Conservation (phyloP, 1,140 invertebrate species). For the Harpegnathos saltator region DNA sequence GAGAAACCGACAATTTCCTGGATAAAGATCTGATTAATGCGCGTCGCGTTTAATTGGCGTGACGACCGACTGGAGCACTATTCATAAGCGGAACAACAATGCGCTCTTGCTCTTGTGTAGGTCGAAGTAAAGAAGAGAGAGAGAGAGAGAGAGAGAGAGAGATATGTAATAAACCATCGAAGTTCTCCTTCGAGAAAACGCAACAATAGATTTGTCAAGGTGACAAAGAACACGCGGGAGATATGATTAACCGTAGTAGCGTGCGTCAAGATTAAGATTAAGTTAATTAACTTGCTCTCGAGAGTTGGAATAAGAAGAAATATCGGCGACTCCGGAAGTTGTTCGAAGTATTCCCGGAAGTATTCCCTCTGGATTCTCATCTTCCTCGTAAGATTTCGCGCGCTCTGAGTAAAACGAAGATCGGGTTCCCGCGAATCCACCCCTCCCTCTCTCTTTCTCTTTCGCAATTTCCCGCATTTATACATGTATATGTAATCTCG, state of each 20-base stretch:
- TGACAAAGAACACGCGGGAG: background rate
- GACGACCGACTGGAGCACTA: slow-evolving; percentile 25
- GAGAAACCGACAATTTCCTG: slow-evolving; percentile 29
- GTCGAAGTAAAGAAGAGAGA: slow-evolving; percentile 18
- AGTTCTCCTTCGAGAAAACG: too few relatives aligned
- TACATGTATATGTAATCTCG: too few relatives aligned
- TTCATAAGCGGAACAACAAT: slow-evolving; percentile 18
- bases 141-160: too few relatives aligned
- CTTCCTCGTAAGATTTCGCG: background rate
- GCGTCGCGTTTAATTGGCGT: slow-evolving; percentile 54
- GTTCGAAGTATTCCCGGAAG: too few relatives aligned
- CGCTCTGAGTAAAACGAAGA: background rate
- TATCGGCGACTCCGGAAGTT: background rate
- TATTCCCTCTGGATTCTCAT: background rate
- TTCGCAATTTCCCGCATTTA: background rate
- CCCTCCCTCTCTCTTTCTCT: too few relatives aligned
- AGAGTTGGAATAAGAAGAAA: slow-evolving; percentile 12
- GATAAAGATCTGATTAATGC: slow-evolving; percentile 47
- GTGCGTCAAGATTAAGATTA: background rate
- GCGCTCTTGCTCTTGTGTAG: slow-evolving; percentile 1
- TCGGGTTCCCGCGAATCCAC: background rate
- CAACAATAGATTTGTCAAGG: background rate
- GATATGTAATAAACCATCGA: too few relatives aligned
- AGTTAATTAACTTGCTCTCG: slow-evolving; percentile 1
- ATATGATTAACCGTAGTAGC: background rate